Conservation (phyloP, 2,113 vertebrate genomes). For the Sitta europaea region DNA sequence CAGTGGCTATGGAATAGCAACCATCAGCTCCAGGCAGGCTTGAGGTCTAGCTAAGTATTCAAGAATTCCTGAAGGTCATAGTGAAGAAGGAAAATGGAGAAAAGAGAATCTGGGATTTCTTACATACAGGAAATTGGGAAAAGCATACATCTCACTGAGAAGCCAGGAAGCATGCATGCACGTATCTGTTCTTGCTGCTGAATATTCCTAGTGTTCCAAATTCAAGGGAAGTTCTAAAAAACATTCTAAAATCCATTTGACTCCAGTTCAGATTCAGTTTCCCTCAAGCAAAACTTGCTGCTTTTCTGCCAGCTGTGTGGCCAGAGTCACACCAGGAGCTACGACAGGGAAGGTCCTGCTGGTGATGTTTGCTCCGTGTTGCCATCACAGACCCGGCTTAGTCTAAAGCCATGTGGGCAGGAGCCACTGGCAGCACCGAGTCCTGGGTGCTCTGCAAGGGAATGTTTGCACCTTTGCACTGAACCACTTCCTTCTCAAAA, state of each 20-base stretch:
- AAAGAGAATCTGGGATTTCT: background rate
- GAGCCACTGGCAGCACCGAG: background rate
- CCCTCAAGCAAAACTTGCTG: background rate
- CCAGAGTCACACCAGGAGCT: background rate
- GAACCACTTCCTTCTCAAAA: background rate
- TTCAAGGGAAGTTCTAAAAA: background rate
- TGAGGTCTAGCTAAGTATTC: background rate
- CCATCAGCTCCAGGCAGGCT: background rate
- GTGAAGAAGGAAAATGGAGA: background rate
- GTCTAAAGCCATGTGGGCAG: fast-evolving
- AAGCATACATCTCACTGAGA: background rate
- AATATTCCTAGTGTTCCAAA: background rate
- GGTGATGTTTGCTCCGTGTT: background rate
- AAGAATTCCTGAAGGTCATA: background rate
- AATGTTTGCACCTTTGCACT: background rate
- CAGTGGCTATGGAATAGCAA: background rate
- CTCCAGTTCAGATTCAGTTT: background rate
- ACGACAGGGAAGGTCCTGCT: background rate
- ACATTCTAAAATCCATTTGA: background rate
- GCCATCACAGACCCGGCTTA: no score
- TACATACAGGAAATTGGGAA: background rate
- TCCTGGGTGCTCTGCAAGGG: background rate
- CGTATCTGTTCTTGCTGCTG: background rate
- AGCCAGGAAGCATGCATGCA: background rate
- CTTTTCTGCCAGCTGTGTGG: background rate